Percentiles rank a stretch among this genome's conserved stretches.
Conservation (phyloP, 2,113 vertebrate species). For the Psilopsiagon aymara region DNA sequence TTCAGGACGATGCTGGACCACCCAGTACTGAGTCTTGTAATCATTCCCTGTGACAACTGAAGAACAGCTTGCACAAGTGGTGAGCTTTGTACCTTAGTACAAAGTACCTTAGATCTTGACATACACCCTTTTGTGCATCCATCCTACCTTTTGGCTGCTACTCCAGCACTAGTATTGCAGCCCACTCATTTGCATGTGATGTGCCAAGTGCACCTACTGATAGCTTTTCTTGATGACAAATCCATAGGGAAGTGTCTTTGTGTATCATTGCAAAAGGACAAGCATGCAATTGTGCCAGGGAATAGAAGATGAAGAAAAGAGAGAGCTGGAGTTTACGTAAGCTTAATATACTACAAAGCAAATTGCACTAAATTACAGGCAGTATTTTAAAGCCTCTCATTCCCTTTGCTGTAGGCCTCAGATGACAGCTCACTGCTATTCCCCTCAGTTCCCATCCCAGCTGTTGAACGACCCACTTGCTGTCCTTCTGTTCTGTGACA, state of each 20-base stretch:
- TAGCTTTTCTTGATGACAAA: background rate
- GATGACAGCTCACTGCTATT: background rate
- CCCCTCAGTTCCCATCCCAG: slow-evolving; percentile 24
- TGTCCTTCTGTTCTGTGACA: slow-evolving; percentile 61
- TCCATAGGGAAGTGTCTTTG: background rate
- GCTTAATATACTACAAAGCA: background rate
- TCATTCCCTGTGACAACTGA: background rate
- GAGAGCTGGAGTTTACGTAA: background rate
- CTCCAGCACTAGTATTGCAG: background rate
- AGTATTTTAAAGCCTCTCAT: slow-evolving; percentile 4
- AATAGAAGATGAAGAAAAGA: background rate
- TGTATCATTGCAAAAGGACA: background rate
- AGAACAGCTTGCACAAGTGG: background rate
- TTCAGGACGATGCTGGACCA: background rate
- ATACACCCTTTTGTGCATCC: background rate
- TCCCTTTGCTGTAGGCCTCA: background rate
- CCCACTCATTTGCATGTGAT: background rate
- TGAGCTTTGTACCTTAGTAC: background rate
- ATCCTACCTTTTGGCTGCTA: background rate
- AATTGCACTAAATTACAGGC: background rate
- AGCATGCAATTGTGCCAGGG: background rate
- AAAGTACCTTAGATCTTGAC: background rate
- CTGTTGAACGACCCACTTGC: slow-evolving; percentile 56
- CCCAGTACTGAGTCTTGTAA: background rate
- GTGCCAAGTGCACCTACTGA: background rate